Evolutionary conservation across 2,888 invertebrate species (phyloP).

Genomic region (Eupithecia tripunctaria): DNA sequence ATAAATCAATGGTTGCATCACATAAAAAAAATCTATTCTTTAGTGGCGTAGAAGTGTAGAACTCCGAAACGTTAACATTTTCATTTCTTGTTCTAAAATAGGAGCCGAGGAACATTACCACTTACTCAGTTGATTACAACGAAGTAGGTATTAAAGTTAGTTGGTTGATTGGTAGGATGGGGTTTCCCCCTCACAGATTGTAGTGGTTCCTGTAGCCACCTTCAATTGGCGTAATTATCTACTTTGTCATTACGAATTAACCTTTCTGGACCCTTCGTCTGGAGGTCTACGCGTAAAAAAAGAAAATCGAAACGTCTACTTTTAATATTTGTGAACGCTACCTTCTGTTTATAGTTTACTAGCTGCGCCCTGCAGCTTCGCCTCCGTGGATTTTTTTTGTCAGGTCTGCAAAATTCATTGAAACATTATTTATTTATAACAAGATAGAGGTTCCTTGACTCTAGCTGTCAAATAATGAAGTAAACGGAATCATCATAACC

Average conservation of each 20-base stretch:
- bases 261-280: constrained; percentile 15
- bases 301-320: too few relatives aligned
- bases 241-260: constrained; percentile 28
- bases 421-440: too few relatives aligned
- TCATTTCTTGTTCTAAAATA: neutral
- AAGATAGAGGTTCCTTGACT: neutral
- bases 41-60: neutral
- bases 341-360: too few relatives aligned
- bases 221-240: constrained; percentile 32
- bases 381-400: too few relatives aligned
- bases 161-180: neutral
- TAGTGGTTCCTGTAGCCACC: neutral
- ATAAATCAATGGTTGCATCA: too few relatives aligned
- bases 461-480: neutral
- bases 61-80: neutral
- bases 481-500: neutral
- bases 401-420: too few relatives aligned
- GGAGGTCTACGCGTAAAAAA: neutral
- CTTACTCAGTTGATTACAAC: neutral
- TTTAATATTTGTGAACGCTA: too few relatives aligned
- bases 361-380: too few relatives aligned
- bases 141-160: too few relatives aligned
- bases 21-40: neutral
- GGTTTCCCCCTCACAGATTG: neutral
- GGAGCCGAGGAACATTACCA: neutral